These are phyloP conservation scores for Parotia lawesii DNA, from an alignment of 2,113 vertebrate genomes.

Conservation along the genomic window DNA sequence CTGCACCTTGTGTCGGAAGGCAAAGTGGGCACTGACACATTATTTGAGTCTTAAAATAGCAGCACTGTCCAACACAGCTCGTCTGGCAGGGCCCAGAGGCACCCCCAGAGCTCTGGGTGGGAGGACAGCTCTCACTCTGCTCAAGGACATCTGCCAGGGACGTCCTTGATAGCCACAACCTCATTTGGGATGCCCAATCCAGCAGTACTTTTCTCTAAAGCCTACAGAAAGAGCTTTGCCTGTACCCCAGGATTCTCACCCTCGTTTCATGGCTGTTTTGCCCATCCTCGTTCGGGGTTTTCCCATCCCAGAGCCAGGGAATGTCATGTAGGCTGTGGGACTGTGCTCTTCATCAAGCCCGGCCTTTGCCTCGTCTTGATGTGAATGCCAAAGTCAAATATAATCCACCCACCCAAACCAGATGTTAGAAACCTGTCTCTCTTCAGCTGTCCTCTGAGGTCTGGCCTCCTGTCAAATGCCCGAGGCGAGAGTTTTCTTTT, in stretches of 20 bases:
- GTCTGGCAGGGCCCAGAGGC: background rate
- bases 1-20: background rate
- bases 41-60: background rate
- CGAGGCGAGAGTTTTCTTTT: background rate
- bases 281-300: background rate
- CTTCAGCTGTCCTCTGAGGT: slow-evolving; percentile 13
- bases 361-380: background rate
- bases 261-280: background rate
- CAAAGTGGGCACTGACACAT: background rate
- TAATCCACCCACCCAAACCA: slow-evolving; percentile 13
- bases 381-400: slow-evolving; percentile 4
- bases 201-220: background rate
- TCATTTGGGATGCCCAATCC: background rate
- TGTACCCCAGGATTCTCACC: background rate
- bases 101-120: background rate
- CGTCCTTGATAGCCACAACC: background rate
- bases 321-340: background rate
- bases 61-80: background rate
- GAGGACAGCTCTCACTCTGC: background rate
- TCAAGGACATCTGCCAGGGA: background rate
- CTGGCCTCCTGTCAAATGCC: background rate
- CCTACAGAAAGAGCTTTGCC: background rate
- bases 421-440: slow-evolving; percentile 45
- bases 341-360: background rate
- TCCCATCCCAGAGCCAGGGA: background rate